Conservation (phyloP, 2,888 invertebrate species). For the Ctena decussata region DNA sequence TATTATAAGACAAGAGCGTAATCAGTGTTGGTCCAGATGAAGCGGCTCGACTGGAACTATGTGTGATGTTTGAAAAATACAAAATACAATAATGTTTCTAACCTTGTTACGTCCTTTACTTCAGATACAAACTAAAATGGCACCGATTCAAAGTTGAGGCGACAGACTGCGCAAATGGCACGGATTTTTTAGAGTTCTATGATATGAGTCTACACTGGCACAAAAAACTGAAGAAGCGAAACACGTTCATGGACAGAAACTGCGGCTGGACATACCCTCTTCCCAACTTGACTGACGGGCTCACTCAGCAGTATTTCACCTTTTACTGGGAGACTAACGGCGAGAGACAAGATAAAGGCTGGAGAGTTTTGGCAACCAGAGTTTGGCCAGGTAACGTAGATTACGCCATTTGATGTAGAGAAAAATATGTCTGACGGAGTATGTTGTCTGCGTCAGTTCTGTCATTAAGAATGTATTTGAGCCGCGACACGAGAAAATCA, state of each 20-base stretch:
- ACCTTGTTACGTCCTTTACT: neutral
- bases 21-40: too few relatives aligned
- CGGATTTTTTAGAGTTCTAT: neutral
- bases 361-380: constrained; percentile 61
- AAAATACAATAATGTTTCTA: too few relatives aligned
- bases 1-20: too few relatives aligned
- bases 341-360: constrained; percentile 48
- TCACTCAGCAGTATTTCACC: constrained; percentile 54
- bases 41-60: too few relatives aligned
- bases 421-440: too few relatives aligned
- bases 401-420: too few relatives aligned
- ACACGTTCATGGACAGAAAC: neutral
- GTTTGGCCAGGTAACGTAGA: constrained; percentile 66
- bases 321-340: constrained; percentile 62
- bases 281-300: constrained; percentile 35
- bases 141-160: neutral
- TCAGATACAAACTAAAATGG: neutral
- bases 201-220: neutral
- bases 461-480: too few relatives aligned
- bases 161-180: neutral
- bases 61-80: too few relatives aligned
- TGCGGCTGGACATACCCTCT: neutral
- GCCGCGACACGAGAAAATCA: too few relatives aligned
- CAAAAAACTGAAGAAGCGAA: neutral
- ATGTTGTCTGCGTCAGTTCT: too few relatives aligned